Evolutionary conservation across 2,888 invertebrate species (phyloP).

Genomic region (Hemaris fuciformis): DNA sequence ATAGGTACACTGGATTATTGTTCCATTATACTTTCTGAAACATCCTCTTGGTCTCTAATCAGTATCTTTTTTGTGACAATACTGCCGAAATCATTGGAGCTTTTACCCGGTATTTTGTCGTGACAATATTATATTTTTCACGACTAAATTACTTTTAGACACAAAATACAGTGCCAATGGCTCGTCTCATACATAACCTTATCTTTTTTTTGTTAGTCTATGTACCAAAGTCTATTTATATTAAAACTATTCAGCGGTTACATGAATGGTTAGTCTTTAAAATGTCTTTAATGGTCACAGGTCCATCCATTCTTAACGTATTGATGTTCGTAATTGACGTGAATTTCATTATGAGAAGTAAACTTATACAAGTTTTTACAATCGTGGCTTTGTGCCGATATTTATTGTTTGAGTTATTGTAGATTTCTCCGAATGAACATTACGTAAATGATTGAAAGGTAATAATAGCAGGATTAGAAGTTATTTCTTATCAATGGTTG

Average conservation of each 20-base stretch:
- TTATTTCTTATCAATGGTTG: not conserved
- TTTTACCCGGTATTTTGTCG: conserved; percentile 4
- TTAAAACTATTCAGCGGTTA: not conserved
- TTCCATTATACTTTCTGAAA: conserved; percentile 27
- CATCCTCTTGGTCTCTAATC: conserved; percentile 18
- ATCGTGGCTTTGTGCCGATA: not conserved
- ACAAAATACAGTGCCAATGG: too few species aligned
- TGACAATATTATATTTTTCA: not conserved
- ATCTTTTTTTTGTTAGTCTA: too few species aligned
- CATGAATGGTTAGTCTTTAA: not conserved
- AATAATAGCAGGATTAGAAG: not conserved
- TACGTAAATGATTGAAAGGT: not conserved
- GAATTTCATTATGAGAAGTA: not conserved
- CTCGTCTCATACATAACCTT: too few species aligned
- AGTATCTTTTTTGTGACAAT: conserved; percentile 23
- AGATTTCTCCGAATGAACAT: not conserved
- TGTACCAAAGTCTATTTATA: not conserved
- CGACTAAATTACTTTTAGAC: not conserved
- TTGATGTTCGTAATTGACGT: not conserved
- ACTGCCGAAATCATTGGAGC: conserved; percentile 19
- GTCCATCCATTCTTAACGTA: not conserved
- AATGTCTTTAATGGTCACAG: not conserved
- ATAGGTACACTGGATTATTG: conserved; percentile 51
- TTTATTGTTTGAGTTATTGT: not conserved
- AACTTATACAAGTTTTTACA: not conserved